Base-by-base conservation (phyloP, 2,797 vertebrate genomes). In the Megaceryle alcyon region DNA sequence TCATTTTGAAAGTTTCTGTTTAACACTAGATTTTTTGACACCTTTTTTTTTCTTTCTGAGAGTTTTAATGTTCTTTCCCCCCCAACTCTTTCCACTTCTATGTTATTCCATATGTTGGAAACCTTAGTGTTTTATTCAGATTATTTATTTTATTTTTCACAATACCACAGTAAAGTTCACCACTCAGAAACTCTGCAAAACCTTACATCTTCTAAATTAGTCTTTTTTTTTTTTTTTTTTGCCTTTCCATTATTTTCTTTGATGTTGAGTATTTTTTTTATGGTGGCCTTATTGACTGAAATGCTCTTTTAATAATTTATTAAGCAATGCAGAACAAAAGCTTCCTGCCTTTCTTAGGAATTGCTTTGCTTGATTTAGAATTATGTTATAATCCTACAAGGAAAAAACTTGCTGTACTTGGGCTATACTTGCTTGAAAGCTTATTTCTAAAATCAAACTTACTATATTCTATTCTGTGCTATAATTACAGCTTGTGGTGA, bases 231-330 rank as follows among this genome's bases (percentile, higher is more conserved):
- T 31, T 49, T 39, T 64, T 31, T 49, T 39, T 46, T 66, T 46
- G 8, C 31, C 12, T 82, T 91, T 69, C 59, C 12, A 1, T 64
- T 81, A 39, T 85, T 33, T 90, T 73, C 48, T 91, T 94, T 86
- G 33, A 70, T 66, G 26, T 35, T 81, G 21, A 54, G 9, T n/a
- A 12, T n/a, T 23, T 41, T 64, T 48, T 64, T 48, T 64, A 71
- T 48, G 19, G 61, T 88, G 72, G 31, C 89, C 59, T 76, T 92
- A 44, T 66, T 82, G 35, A 18, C 54, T 61, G n/a, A 77, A 95
- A 72, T 33, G 35, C 3, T 3, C 39, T 93, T 76, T 90, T 95
- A 96, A 91, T 90, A 79, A 96, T 92, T 83, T 69, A 92, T 83
- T 35, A 39, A 88, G 66, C 60, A 66, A 26, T 6, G 37, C 72